Base-by-base conservation (phyloP, 2,888 invertebrate genomes). In the Hirtodrosophila duncani region DNA sequence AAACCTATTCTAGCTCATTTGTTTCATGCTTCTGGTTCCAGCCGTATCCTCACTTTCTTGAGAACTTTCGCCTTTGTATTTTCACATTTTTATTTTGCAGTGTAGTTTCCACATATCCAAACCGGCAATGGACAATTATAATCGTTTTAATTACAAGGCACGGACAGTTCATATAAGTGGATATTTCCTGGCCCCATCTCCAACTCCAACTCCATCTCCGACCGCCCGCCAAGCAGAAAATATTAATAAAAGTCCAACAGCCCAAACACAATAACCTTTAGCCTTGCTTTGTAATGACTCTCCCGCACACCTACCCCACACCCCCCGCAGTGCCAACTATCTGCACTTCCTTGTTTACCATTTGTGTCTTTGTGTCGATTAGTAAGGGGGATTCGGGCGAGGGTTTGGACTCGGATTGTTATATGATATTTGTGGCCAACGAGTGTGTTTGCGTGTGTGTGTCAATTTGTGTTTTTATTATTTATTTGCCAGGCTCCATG, bases 401-500 rank as follows among this genome's bases (percentile, higher is more conserved):
- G n/a, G 18, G 18, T 9, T 10, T 10, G 18, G 7, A 2, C 9
- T 37, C 4, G 18, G 18, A 14, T n/a, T 10, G 17, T 16, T 44
- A 2, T n/a, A n/a, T n/a, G n/a, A n/a, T 46, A 29, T 23, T 44
- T 30, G 44, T 44, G 44, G n/a, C 45, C 24, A 57, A 37, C 49
- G 44, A 42, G 29, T 43, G 33, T 51, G 44, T 29, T 41, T 11
- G 36, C 49, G 45, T 58, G 57, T 58, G 55, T 67, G 61, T 67
- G 78, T 74, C 71, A 78, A 81, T 81, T 79, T 79, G 70, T 63
- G 70, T 53, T 67, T 81, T 79, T 72, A 81, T 79, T 81, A 77
- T 78, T 77, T 77, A 74, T 77, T 77, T 78, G 80, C 63, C 61
- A 44, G 59, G 39, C n/a, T 70, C 72, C 77, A 55, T 24, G 58